Percentiles rank a stretch among this genome's conserved stretches.
These are phyloP conservation scores for Nerophis ophidion DNA, from an alignment of 2,113 vertebrate species.

Conservation along the genomic window DNA sequence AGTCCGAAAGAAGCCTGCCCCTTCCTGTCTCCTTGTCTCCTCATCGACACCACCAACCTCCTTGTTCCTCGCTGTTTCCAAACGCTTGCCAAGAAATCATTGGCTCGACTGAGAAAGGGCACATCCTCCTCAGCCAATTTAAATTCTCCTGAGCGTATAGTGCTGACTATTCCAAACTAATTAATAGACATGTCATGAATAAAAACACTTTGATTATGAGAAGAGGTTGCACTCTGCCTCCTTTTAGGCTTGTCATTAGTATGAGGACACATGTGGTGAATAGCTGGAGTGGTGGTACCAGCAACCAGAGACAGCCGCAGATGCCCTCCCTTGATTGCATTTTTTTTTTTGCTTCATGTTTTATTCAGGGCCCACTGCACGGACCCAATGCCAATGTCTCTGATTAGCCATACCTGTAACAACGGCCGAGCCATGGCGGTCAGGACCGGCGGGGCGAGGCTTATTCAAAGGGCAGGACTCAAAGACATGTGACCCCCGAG, in stretches of 20 bases:
- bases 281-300: conserved; percentile 51
- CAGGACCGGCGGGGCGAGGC: conserved; percentile 36
- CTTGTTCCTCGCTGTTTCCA: conserved; percentile 55
- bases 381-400: conserved; percentile 41
- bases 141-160: conserved; percentile 64
- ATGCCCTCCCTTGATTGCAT: conserved; percentile 63
- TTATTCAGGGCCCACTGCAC: conserved; percentile 57
- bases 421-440: conserved; percentile 41
- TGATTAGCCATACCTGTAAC: conserved; percentile 61
- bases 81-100: conserved; percentile 65
- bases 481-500: conserved; percentile 41
- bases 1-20: conserved; percentile 1
- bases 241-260: conserved; percentile 65
- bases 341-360: conserved; percentile 47
- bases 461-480: conserved; percentile 48
- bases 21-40: conserved; percentile 49
- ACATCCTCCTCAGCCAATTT: conserved; percentile 71
- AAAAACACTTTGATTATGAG: conserved; percentile 70
- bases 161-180: conserved; percentile 65
- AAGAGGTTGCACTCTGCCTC: conserved; percentile 65
- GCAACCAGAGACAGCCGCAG: conserved; percentile 48
- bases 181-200: conserved; percentile 74
- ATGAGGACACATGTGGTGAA: conserved; percentile 64
- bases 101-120: conserved; percentile 64
- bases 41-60: conserved; percentile 25